Evolutionary conservation across 1,140 invertebrate species (phyloP).

Genomic region (Procambarus clarkii): DNA sequence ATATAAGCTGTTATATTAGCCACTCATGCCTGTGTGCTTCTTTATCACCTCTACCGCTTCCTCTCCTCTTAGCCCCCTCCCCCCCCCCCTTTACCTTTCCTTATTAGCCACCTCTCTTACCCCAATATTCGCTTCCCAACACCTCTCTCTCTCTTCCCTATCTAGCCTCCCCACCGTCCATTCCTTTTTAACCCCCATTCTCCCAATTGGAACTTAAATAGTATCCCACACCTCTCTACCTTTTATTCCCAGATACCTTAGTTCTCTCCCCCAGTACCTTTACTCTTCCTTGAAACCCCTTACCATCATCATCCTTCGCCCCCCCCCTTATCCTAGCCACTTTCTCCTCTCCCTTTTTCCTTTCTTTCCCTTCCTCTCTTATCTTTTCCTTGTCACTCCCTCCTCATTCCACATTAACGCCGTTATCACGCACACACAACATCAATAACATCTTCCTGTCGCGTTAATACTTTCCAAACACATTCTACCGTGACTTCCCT

Average conservation of each 20-base stretch:
- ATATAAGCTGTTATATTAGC: too few relatives aligned
- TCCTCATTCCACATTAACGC: neutral
- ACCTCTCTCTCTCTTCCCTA: slow-evolving; percentile 1
- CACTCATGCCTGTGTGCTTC: neutral
- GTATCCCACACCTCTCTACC: too few relatives aligned
- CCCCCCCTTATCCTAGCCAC: too few relatives aligned
- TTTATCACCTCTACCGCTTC: neutral
- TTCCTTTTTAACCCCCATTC: too few relatives aligned
- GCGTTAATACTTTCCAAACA: neutral
- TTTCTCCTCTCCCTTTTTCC: neutral
- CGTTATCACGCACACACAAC: neutral
- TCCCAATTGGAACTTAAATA: too few relatives aligned
- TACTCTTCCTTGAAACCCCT: too few relatives aligned
- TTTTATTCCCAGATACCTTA: too few relatives aligned
- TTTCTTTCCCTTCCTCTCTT: neutral
- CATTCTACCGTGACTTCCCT: neutral
- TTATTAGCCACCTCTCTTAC: too few relatives aligned
- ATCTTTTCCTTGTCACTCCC: neutral
- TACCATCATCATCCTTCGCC: too few relatives aligned
- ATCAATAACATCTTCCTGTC: neutral
- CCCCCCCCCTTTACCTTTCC: neutral
- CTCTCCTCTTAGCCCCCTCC: neutral
- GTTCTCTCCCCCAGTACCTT: too few relatives aligned
- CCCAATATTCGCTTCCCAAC: neutral
- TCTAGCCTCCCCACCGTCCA: too few relatives aligned